These are phyloP conservation scores for Micoletzkya japonica DNA, from an alignment of 2,888 invertebrate genomes.

Conservation along the genomic window DNA sequence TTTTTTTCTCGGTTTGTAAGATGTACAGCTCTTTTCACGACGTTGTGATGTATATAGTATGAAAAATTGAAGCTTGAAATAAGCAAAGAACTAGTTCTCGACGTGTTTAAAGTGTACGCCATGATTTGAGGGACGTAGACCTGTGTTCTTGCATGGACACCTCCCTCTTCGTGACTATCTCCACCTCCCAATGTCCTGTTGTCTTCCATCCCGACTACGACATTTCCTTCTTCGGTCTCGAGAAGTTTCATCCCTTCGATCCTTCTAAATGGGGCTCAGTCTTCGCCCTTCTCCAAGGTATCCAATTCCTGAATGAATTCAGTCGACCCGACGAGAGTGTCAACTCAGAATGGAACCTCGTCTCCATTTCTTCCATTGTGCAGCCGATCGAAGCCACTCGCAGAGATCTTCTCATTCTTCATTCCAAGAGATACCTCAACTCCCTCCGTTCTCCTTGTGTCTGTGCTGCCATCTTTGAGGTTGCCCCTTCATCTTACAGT, in stretches of 20 bases:
- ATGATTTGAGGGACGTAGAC: constrained; percentile 7
- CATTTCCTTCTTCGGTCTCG: constrained; percentile 79
- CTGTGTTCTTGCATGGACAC: constrained; percentile 21
- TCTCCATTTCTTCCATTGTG: constrained; percentile 73
- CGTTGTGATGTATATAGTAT: too few relatives aligned
- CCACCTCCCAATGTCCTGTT: constrained; percentile 74
- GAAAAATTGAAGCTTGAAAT: too few relatives aligned
- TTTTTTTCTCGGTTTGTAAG: too few relatives aligned
- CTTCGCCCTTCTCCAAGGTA: constrained; percentile 66
- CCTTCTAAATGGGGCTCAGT: constrained; percentile 83
- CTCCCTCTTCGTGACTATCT: constrained; percentile 6
- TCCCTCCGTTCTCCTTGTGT: constrained; percentile 71
- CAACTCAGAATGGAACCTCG: constrained; percentile 70
- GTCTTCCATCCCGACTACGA: constrained; percentile 80
- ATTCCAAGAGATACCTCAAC: constrained; percentile 76
- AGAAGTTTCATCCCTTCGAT: constrained; percentile 85
- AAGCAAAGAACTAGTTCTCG: too few relatives aligned
- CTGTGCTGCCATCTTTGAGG: constrained; percentile 40
- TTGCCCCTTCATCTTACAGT: constrained; percentile 16
- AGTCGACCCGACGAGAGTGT: not conserved
- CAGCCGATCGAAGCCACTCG: constrained; percentile 76
- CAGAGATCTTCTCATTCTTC: constrained; percentile 77
- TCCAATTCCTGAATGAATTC: too few relatives aligned
- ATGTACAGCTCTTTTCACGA: too few relatives aligned
- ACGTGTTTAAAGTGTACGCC: not conserved